phyloP scores from a whole-genome alignment of 1,140 invertebrate species.

The Zophobas atratus region DNA sequence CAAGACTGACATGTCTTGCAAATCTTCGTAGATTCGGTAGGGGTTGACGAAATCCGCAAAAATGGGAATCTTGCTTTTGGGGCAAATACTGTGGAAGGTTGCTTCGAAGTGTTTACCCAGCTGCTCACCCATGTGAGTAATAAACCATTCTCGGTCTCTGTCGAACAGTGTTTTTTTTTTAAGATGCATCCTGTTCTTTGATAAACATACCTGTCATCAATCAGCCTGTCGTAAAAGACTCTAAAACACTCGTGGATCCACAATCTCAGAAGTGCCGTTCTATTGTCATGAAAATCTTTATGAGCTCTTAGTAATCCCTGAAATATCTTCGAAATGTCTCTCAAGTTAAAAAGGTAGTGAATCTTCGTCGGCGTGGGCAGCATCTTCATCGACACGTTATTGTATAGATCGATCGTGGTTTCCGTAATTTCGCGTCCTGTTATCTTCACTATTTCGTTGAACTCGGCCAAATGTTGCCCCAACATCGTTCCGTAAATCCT shows the following conservation, averaged over 20 bases:
- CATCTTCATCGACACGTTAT: conserved; percentile 79
- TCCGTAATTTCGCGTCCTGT: conserved; percentile 72
- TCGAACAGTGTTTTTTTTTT: conserved; percentile 50
- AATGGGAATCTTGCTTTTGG: conserved; percentile 79
- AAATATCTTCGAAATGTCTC: conserved; percentile 87
- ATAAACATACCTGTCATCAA: conserved; percentile 77
- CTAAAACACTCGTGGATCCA: conserved; percentile 90
- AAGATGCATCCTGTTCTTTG: no score
- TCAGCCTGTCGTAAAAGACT: conserved; percentile 86
- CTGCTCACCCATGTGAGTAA: conserved; percentile 78
- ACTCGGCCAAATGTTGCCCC: conserved; percentile 81
- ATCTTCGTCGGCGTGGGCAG: conserved; percentile 90
- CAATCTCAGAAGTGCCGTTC: conserved; percentile 77
- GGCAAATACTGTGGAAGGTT: conserved; percentile 86
- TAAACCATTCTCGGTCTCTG: conserved; percentile 84
- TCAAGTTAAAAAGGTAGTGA: conserved; percentile 90
- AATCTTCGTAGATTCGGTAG: conserved; percentile 83
- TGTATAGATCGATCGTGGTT: conserved; percentile 84
- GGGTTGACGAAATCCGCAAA: conserved; percentile 87
- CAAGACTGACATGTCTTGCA: conserved; percentile 75
- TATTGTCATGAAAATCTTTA: conserved; percentile 83
- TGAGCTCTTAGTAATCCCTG: conserved; percentile 83
- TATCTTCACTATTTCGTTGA: conserved; percentile 84
- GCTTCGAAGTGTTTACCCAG: conserved; percentile 83
- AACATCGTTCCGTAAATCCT: conserved; percentile 89